Base-by-base conservation (phyloP, 2,888 invertebrate species). In the Phania funesta region DNA sequence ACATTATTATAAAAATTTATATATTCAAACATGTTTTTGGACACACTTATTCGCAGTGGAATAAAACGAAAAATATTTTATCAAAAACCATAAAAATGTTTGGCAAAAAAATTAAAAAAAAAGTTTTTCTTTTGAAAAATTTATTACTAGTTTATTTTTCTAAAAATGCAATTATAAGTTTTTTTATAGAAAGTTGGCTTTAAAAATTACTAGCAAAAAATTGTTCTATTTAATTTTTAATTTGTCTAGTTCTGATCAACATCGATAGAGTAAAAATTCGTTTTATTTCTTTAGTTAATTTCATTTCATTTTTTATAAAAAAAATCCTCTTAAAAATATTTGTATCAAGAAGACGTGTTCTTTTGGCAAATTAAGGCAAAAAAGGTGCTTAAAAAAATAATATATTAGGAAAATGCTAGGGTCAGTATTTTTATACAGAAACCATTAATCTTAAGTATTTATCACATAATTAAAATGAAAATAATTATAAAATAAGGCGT, bases 11-110 rank as follows among this genome's bases (percentile, higher is more conserved):
- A 22, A 16, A 52, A 44, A 38, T 26, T 48, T 71, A 38, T 56
- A 24, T 64, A 48, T 64, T 52, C 22, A 74, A 62, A 73, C 20
- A 38, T 20, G 32, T 54, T 58, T 18, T 71, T 75, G 65, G 75
- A 75, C 75, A 75, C 48, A 26, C n/a, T 60, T 60, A 48, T 74
- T 64, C 64, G 16, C 56, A 56, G 6, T 56, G 48, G 75, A 56
- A 65, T 75, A 32, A n/a, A 24, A 29, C 4, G 16, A 18, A 35
- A 65, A 56, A 74, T 5, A 35, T 44, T 29, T 60, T 71, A 50
- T 73, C 18, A 73, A 73, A 73, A 62, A 74, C 9, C 22, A 50
- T n/a, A 13, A 58, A 50, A 26, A 18, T 22, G 0, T 46, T 46
- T 50, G 24, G 16, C 32, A 13, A 26, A 52, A n/a, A 62, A 44